Evolutionary conservation across 2,113 vertebrate genomes (phyloP).

Genomic region (Archilochus colubris): DNA sequence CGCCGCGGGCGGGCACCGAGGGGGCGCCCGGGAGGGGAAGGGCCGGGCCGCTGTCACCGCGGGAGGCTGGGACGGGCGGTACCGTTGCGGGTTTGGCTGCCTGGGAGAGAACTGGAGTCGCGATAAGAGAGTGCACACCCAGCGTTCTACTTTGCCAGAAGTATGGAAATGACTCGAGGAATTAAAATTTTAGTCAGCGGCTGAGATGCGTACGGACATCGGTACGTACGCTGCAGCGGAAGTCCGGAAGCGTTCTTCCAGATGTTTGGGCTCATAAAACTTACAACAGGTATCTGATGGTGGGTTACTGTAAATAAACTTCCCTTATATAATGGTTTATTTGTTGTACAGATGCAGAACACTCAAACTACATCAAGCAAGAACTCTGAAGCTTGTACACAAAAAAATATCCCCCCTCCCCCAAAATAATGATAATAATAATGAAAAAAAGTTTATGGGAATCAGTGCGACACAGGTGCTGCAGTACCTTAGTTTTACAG

Average conservation of each 20-base stretch:
- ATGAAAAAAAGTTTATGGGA: not conserved
- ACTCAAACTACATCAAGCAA: not conserved
- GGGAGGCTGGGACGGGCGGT: not conserved
- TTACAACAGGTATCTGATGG: not conserved
- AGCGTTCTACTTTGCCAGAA: not conserved
- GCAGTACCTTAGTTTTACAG: not conserved
- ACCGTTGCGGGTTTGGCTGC: too few species aligned
- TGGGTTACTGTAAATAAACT: not conserved
- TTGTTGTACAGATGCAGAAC: not conserved
- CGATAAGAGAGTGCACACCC: too few species aligned
- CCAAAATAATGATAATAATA: too few species aligned
- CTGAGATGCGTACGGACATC: fast-evolving
- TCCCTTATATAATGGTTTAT: not conserved
- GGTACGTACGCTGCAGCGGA: fast-evolving
- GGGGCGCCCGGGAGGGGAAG: not conserved
- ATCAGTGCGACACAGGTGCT: not conserved
- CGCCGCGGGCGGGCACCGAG: not conserved
- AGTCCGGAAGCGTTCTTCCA: not conserved
- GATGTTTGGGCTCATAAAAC: not conserved
- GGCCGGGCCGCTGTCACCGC: not conserved
- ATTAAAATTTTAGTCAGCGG: fast-evolving
- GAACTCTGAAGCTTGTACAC: not conserved
- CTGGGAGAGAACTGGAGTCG: not conserved
- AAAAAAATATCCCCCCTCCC: not conserved
- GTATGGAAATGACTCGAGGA: not conserved